Percentiles rank a stretch among this genome's conserved stretches.
These are phyloP conservation scores for Tachysurus fulvidraco DNA, from an alignment of 2,113 vertebrate species.

Conservation along the genomic window DNA sequence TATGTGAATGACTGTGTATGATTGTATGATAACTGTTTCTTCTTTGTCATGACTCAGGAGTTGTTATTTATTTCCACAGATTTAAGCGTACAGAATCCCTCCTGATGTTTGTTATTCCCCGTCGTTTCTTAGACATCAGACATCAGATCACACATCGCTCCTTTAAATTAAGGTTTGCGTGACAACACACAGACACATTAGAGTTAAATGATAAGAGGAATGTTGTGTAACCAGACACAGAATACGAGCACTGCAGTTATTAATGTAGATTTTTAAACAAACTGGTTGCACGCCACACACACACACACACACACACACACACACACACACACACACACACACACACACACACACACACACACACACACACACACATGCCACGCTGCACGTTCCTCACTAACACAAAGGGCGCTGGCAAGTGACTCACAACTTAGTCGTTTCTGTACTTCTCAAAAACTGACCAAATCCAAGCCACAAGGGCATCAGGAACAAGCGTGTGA, in stretches of 20 bases:
- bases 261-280: not conserved
- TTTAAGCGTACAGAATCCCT: not conserved
- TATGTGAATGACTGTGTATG: not conserved
- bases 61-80: not conserved
- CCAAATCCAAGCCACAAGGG: not conserved
- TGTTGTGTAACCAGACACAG: conserved; percentile 37
- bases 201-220: conserved; percentile 21
- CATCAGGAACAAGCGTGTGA: not conserved
- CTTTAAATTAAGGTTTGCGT: conserved; percentile 20
- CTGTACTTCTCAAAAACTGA: not conserved
- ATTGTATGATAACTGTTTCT: not conserved
- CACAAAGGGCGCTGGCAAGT: not conserved
- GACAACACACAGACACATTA: not conserved
- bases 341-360: no score
- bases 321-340: no score
- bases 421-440: conserved; percentile 5
- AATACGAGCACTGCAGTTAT: not conserved
- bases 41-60: not conserved
- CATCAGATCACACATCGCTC: not conserved
- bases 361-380: no score
- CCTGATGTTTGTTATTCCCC: not conserved
- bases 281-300: not conserved
- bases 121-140: not conserved
- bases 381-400: not conserved
- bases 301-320: no score